Evolutionary conservation across 2,797 vertebrate species (phyloP), one percentile per base, ranked within the genome.

Genomic region (Rhodeus uyekii): DNA sequence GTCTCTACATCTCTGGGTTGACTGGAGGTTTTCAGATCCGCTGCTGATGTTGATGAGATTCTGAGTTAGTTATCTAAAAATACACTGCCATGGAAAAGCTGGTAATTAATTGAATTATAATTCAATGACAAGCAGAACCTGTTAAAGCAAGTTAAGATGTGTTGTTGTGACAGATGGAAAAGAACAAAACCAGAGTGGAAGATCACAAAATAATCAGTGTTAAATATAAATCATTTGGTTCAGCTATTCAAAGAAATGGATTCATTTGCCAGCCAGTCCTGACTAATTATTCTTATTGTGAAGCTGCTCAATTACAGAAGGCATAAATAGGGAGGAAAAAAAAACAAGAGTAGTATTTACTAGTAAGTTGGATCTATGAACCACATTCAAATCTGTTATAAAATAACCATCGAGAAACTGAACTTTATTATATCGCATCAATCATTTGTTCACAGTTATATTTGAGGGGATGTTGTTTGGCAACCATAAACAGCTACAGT

Each of bases 81-180:
- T 50, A 50, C 22, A 24, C 27, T 48, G 42, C 29, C 42, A 64
- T 1, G 46, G 46, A 19, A 50, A 53, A 0, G 3, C 19, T 32
- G 1, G 8, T 78, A 22, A 38, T 65, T 50, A 7, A 65, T 50
- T 64, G 18, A 65, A 78, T 53, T 38, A 38, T 50, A 65, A 50
- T 65, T 14, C 24, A 77, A 18, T 4, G 48, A 16, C 32, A 73
- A 64, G 38, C 38, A 27, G 9, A 61, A 13, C 3, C 32, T 7
- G n/a, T 36, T 27, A 50, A 38, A n/a, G 29, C 60, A n/a, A 38
- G 39, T 48, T 50, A 77, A 67, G 44, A 29, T 24, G 32, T 77
- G 58, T 64, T 77, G 39, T 64, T 64, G 27, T 50, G 76, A 36
- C 76, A 50, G 75, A 77, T 64, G 58, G 8, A 64, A n/a, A 77